Conservation (phyloP, 2,888 invertebrate species). For the Oxytorus armatus region DNA sequence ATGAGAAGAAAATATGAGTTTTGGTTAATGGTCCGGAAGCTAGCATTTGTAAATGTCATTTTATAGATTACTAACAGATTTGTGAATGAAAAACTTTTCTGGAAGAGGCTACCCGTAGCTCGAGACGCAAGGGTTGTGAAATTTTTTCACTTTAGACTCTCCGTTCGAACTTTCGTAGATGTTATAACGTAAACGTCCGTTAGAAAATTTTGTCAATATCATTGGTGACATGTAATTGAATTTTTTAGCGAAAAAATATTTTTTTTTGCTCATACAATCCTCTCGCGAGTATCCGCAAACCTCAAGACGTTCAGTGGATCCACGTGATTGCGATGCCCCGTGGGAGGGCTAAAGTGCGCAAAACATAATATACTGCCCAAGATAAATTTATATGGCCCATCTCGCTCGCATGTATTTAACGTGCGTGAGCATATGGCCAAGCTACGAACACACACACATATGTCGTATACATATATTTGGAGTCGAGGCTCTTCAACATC, state of each 20-base stretch:
- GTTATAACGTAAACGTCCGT: no score
- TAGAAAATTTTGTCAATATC: no score
- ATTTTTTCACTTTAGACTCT: no score
- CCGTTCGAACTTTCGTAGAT: no score
- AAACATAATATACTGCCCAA: slow-evolving; percentile 79
- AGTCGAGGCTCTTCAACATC: slow-evolving; percentile 43
- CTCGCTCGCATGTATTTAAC: slow-evolving; percentile 68
- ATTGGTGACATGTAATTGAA: neutral
- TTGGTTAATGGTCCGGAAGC: no score
- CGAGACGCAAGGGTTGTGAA: no score
- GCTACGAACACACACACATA: slow-evolving; percentile 7
- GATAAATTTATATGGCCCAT: slow-evolving; percentile 74
- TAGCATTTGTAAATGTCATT: no score
- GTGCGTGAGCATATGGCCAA: slow-evolving; percentile 65
- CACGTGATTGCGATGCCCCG: slow-evolving; percentile 75
- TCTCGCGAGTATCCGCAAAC: slow-evolving; percentile 62
- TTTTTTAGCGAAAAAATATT: neutral
- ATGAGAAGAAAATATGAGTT: no score
- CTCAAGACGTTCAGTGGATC: slow-evolving; percentile 52
- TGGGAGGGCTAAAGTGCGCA: slow-evolving; percentile 75
- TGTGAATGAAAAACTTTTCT: no score
- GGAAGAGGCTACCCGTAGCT: no score
- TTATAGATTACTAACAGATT: no score
- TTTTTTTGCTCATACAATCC: slow-evolving; percentile 8
- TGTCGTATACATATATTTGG: slow-evolving; percentile 17